Conservation (phyloP, 2,797 vertebrate genomes). For the Rhincodon typus region DNA sequence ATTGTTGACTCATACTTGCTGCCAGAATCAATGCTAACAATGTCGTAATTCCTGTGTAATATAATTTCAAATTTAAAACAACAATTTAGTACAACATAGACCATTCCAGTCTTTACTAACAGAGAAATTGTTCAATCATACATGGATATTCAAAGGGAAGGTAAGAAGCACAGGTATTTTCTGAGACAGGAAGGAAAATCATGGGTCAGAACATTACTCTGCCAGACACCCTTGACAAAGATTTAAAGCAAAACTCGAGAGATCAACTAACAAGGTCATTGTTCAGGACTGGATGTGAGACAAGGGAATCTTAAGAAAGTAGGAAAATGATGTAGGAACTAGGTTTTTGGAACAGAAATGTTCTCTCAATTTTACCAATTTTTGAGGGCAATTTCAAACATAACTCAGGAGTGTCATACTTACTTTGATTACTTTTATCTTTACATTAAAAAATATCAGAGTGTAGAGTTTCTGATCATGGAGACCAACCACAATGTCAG, state of each 20-base stretch:
- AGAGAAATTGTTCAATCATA: neutral
- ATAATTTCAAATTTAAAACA: constrained; percentile 1
- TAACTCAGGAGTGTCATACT: neutral
- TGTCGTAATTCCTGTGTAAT: neutral
- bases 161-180: neutral
- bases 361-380: neutral
- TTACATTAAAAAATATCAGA: neutral
- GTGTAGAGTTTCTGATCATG: neutral
- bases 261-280: neutral
- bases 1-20: neutral
- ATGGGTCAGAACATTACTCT: neutral
- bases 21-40: neutral
- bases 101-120: neutral
- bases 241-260: neutral
- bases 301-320: neutral
- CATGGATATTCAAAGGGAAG: neutral
- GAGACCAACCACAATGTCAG: neutral
- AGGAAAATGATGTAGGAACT: neutral
- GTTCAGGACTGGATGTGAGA: neutral
- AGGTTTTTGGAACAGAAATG: neutral
- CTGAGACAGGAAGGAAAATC: neutral
- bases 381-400: neutral
- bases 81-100: neutral
- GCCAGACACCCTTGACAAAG: neutral
- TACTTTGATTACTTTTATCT: neutral